A percentile compares a stretch with the other conserved stretches of the same genome.
These are phyloP conservation scores for Podotricha telesiphe DNA, from an alignment of 2,888 invertebrate species.

Conservation along the genomic window DNA sequence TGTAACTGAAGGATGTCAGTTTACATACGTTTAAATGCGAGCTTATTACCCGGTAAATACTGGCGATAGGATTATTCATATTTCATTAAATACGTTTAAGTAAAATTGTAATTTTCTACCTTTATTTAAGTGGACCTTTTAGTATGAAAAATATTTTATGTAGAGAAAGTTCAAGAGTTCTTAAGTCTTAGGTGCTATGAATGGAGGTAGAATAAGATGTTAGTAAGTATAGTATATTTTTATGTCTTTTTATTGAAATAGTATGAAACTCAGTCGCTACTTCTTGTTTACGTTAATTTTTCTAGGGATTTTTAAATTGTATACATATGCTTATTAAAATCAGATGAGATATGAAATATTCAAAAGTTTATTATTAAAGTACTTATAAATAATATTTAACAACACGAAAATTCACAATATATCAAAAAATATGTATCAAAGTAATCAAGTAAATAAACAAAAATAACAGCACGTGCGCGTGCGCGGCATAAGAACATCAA, in stretches of 20 bases:
- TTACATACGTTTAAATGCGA: slow-evolving; percentile 7
- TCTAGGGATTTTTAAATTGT: no score
- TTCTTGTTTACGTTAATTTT: no score
- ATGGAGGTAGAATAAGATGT: neutral
- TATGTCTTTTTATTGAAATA: neutral
- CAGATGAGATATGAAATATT: no score
- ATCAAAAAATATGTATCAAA: neutral
- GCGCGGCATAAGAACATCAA: slow-evolving; percentile 20
- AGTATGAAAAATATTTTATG: neutral
- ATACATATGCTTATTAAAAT: no score
- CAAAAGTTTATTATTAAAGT: no score
- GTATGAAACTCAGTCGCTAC: no score
- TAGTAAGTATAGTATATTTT: neutral
- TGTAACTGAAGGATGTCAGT: slow-evolving; percentile 25
- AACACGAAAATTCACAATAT: no score
- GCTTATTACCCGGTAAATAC: slow-evolving; percentile 14
- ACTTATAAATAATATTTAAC: no score
- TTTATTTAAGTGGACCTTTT: neutral
- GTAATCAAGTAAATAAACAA: neutral
- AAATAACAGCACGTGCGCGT: slow-evolving; percentile 32
- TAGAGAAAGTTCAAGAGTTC: neutral
- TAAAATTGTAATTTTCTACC: slow-evolving; percentile 9
- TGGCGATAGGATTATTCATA: slow-evolving; percentile 8
- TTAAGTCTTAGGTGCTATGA: neutral
- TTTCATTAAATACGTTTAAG: slow-evolving; percentile 5